Percentiles rank a stretch among this genome's conserved stretches.
phyloP scores from a whole-genome alignment of 2,113 vertebrate genomes.

The Pseudorhombus dupliciocellatus region DNA sequence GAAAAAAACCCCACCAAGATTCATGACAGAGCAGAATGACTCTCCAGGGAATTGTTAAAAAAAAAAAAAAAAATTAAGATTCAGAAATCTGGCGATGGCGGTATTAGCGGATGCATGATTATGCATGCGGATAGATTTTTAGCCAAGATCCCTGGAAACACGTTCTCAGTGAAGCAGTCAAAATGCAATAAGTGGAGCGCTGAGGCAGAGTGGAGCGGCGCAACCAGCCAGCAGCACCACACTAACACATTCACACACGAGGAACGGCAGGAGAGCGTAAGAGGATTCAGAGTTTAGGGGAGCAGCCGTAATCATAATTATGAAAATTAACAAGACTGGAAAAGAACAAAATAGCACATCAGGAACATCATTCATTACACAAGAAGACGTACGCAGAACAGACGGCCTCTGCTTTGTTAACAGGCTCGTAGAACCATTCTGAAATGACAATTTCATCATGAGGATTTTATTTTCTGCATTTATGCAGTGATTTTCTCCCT shows the following conservation, averaged over 20 bases:
- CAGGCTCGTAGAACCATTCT: slow-evolving; percentile 34
- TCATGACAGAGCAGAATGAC: slow-evolving; percentile 40
- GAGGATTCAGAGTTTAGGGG: not conserved
- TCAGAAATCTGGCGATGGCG: slow-evolving; percentile 48
- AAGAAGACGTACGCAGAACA: slow-evolving; percentile 13
- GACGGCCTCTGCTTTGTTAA: slow-evolving; percentile 43
- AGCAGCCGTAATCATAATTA: not conserved
- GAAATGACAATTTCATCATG: slow-evolving; percentile 56
- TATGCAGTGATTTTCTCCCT: slow-evolving; percentile 8
- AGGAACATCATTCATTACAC: slow-evolving; percentile 52
- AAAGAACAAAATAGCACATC: slow-evolving; percentile 35
- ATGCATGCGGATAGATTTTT: slow-evolving; percentile 51
- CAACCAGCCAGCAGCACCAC: slow-evolving; percentile 31
- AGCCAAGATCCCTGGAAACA: slow-evolving; percentile 49
- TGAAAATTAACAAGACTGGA: not conserved
- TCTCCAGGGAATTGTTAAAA: slow-evolving; percentile 51
- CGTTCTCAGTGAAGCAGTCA: slow-evolving; percentile 41
- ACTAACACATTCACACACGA: slow-evolving; percentile 36
- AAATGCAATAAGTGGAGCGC: slow-evolving; percentile 59
- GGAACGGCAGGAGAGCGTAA: slow-evolving; percentile 14
- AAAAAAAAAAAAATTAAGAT: slow-evolving; percentile 13
- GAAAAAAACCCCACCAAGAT: slow-evolving; percentile 39
- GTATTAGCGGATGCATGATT: slow-evolving; percentile 46
- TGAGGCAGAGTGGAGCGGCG: slow-evolving; percentile 30
- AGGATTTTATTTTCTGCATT: slow-evolving; percentile 48